phyloP scores from a whole-genome alignment of 2,113 vertebrate genomes.

The Saguinus midas region DNA sequence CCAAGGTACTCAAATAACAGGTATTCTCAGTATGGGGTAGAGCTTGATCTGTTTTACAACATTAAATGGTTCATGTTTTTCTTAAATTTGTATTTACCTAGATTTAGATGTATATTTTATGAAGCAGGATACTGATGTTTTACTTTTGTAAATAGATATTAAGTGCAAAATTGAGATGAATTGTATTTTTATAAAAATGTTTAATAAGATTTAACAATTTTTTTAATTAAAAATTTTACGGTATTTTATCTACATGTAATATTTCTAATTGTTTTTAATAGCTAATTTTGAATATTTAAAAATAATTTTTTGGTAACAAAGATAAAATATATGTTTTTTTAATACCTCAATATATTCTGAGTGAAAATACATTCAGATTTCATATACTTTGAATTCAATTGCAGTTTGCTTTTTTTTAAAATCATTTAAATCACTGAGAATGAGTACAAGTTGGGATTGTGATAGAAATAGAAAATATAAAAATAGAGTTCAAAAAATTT shows the following conservation, averaged over 20 bases:
- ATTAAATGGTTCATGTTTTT: not conserved
- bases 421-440: not conserved
- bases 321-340: not conserved
- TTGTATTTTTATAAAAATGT: not conserved
- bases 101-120: not conserved
- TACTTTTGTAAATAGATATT: not conserved
- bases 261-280: not conserved
- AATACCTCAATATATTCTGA: not conserved
- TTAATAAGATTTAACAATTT: not conserved
- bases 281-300: constrained; percentile 29
- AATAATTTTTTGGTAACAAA: not conserved
- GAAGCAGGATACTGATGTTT: not conserved
- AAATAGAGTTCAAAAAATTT: not conserved
- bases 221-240: not conserved
- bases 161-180: not conserved
- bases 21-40: not conserved
- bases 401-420: not conserved
- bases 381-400: not conserved
- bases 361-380: constrained; percentile 33
- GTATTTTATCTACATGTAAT: not conserved
- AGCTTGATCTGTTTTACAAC: not conserved
- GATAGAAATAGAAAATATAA: constrained; percentile 2
- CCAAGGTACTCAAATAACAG: not conserved
- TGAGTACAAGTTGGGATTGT: not conserved
- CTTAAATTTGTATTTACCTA: not conserved